Evolutionary conservation across 2,113 vertebrate genomes (phyloP).

Genomic region (Zosterops lateralis): DNA sequence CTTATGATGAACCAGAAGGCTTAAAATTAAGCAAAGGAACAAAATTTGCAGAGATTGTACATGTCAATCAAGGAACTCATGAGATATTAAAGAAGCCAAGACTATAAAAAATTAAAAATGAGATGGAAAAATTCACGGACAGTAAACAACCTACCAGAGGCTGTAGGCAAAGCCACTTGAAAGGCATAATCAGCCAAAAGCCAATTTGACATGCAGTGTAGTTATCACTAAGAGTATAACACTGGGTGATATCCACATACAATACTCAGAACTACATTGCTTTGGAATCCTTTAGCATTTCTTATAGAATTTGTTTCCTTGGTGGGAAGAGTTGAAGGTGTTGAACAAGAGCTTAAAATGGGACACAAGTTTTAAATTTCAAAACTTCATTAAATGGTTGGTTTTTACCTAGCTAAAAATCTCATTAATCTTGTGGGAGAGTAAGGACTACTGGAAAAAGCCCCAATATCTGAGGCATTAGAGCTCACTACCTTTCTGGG

Average conservation of each 20-base stretch:
- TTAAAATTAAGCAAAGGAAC: not conserved
- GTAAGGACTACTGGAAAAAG: not conserved
- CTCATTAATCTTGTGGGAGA: not conserved
- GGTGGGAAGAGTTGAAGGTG: not conserved
- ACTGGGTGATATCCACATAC: not conserved
- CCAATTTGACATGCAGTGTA: not conserved
- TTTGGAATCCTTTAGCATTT: not conserved
- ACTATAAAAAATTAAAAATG: not conserved
- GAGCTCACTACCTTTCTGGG: not conserved
- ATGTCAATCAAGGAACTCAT: not conserved
- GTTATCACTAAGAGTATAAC: not conserved
- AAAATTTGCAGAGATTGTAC: not conserved
- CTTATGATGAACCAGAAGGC: not conserved
- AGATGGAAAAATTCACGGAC: not conserved
- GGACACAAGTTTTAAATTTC: not conserved
- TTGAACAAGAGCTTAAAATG: not conserved
- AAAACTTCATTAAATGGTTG: not conserved
- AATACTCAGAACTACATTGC: not conserved
- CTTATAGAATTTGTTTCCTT: not conserved
- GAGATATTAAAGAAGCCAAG: not conserved
- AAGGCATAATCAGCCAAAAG: not conserved
- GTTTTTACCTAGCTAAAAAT: not conserved
- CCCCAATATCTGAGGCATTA: not conserved
- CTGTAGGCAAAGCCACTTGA: not conserved
- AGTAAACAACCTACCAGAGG: not conserved